These are phyloP conservation scores for Bradypus variegatus DNA, from an alignment of 2,797 vertebrate species.

Conservation along the genomic window DNA sequence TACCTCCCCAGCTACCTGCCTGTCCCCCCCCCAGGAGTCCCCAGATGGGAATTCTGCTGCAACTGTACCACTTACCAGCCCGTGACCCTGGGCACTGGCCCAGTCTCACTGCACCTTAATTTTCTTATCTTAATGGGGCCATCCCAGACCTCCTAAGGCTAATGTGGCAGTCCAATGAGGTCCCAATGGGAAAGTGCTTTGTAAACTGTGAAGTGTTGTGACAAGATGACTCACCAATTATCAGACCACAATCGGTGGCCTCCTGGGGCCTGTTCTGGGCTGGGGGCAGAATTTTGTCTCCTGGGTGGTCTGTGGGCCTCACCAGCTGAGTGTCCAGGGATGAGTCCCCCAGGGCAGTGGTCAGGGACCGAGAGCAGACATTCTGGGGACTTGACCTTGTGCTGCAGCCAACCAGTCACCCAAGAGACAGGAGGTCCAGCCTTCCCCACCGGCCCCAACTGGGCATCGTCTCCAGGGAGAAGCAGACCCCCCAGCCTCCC, in stretches of 20 bases:
- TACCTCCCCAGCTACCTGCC: neutral
- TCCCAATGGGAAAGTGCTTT: neutral
- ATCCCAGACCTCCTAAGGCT: neutral
- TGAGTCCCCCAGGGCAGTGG: neutral
- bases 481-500: too few relatives aligned
- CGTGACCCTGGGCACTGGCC: neutral
- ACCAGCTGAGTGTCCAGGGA: neutral
- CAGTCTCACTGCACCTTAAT: neutral
- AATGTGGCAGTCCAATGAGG: neutral
- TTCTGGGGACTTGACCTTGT: neutral
- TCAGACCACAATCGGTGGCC: neutral
- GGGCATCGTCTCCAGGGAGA: neutral
- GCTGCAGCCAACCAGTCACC: too few relatives aligned
- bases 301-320: neutral
- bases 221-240: fast-evolving
- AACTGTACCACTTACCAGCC: neutral
- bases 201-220: too few relatives aligned
- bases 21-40: neutral
- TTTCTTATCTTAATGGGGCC: neutral
- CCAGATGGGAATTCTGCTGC: neutral
- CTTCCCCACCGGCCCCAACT: neutral
- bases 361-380: neutral
- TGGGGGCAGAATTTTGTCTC: neutral
- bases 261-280: neutral
- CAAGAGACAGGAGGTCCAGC: neutral